Conservation (phyloP, 2,888 invertebrate genomes). For the Brachycybe producta region DNA sequence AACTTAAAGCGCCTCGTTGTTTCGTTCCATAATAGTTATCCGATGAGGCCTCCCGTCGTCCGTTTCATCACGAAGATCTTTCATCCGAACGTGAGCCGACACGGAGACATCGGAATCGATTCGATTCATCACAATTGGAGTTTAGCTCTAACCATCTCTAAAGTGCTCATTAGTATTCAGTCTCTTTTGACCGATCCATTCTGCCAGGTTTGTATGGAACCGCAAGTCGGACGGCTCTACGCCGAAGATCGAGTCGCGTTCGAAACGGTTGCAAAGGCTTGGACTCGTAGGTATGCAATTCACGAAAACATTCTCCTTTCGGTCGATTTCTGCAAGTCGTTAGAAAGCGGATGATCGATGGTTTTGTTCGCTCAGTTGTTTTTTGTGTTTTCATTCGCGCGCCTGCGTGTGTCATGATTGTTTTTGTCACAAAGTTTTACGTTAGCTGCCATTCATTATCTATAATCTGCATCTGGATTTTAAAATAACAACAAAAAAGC, state of each 20-base stretch:
- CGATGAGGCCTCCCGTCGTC: constrained; percentile 81
- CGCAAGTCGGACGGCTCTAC: constrained; percentile 29
- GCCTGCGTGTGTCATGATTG: too few relatives aligned
- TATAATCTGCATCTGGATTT: too few relatives aligned
- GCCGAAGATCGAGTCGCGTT: constrained; percentile 26
- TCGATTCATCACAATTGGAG: constrained; percentile 94
- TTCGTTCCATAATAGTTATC: constrained; percentile 46
- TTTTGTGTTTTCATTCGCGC: too few relatives aligned
- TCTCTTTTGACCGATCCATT: constrained; percentile 30
- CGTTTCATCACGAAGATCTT: constrained; percentile 83
- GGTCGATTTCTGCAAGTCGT: constrained; percentile 11
- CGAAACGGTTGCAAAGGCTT: constrained; percentile 33
- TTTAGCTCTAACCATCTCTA: constrained; percentile 78
- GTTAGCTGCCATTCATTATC: too few relatives aligned
- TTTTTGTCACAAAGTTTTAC: too few relatives aligned
- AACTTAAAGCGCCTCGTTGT: background rate
- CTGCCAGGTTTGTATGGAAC: constrained; percentile 38
- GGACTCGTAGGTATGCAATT: constrained; percentile 36
- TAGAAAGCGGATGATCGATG: constrained; percentile 11
- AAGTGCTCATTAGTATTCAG: constrained; percentile 29
- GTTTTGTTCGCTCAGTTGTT: too few relatives aligned
- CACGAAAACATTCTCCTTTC: constrained; percentile 14
- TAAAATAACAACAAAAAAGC: too few relatives aligned
- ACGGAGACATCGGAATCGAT: constrained; percentile 91
- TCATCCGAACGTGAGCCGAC: constrained; percentile 87